Evolutionary conservation across 2,888 invertebrate species (phyloP).

Genomic region (Luffia ferchaultella): DNA sequence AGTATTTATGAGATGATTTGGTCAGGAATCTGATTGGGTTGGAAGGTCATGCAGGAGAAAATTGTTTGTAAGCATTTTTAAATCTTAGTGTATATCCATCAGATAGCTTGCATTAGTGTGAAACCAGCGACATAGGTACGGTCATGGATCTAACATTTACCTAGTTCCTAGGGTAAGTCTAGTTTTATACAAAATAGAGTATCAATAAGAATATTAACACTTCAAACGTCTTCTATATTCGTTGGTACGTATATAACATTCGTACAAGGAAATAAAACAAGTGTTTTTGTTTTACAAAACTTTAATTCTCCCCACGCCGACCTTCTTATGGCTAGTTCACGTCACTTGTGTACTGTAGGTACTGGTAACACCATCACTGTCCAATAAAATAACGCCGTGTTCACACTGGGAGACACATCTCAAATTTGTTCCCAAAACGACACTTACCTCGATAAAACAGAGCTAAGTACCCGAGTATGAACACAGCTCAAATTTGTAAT

Average conservation of each 20-base stretch:
- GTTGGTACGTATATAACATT: neutral
- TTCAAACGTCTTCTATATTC: neutral
- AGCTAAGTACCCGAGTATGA: neutral
- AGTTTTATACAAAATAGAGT: neutral
- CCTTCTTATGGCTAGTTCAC: constrained; percentile 46
- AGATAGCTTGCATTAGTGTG: no score
- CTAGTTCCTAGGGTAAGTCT: neutral
- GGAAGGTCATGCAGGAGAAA: no score
- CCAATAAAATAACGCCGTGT: constrained; percentile 18
- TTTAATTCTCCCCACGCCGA: constrained; percentile 51
- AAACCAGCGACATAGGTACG: neutral
- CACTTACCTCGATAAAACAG: constrained; percentile 24
- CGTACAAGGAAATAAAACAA: neutral
- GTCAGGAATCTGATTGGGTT: no score
- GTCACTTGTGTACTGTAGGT: constrained; percentile 49
- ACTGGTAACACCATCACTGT: constrained; percentile 61
- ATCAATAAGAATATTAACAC: neutral
- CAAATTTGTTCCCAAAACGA: neutral
- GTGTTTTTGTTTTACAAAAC: constrained; percentile 51
- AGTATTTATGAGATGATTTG: no score
- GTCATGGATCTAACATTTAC: neutral
- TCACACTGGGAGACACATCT: neutral
- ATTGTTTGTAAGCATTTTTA: no score
- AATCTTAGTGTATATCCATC: no score
- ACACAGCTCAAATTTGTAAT: constrained; percentile 21